These are phyloP conservation scores for Drosophila borealis DNA, from an alignment of 2,888 invertebrate genomes.

Conservation along the genomic window DNA sequence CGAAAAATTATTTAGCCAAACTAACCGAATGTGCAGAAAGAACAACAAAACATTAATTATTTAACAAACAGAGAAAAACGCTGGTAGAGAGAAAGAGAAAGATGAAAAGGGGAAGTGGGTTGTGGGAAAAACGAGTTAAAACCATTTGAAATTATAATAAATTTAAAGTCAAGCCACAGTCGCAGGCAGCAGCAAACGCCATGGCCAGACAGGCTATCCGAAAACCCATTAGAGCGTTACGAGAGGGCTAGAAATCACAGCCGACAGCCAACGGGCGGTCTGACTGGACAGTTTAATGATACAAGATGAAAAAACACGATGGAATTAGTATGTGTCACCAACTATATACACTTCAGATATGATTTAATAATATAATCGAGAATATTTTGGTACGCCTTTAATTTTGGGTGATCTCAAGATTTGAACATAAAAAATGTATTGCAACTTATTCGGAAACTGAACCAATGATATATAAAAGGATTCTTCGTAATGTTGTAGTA, in stretches of 20 bases:
- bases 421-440: too few species aligned
- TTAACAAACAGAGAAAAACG: conserved; percentile 57
- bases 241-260: conserved; percentile 66
- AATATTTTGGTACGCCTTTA: too few species aligned
- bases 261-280: conserved; percentile 68
- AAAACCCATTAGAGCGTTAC: conserved; percentile 62
- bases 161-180: conserved; percentile 61
- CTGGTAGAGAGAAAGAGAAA: conserved; percentile 13
- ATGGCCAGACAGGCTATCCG: conserved; percentile 59
- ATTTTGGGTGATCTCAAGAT: too few species aligned
- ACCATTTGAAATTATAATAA: conserved; percentile 73
- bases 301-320: conserved; percentile 54
- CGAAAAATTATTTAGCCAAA: conserved; percentile 71
- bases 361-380: not conserved
- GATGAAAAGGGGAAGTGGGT: conserved; percentile 5
- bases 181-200: conserved; percentile 39
- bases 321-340: conserved; percentile 13
- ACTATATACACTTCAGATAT: conserved; percentile 30
- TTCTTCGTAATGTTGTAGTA: too few species aligned
- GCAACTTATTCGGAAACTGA: too few species aligned
- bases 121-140: conserved; percentile 30
- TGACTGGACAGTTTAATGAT: conserved; percentile 69
- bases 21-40: conserved; percentile 61
- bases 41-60: conserved; percentile 76
- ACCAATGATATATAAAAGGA: too few species aligned